Base-by-base conservation (phyloP, 2,113 vertebrate genomes). In the Sprattus sprattus region DNA sequence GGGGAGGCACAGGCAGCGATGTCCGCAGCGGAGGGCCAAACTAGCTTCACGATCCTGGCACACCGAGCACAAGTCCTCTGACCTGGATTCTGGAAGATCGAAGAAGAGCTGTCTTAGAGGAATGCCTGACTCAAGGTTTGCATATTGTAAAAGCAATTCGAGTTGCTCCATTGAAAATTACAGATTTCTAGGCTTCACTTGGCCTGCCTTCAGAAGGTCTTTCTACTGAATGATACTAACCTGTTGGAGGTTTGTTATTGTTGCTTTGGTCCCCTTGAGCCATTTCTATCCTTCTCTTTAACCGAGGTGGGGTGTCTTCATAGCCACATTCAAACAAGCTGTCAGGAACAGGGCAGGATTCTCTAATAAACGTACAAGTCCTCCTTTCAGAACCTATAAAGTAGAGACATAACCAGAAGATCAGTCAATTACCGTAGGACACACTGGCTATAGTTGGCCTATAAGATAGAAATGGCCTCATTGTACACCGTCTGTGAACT, bases 1-100 rank as follows among this genome's bases (percentile, higher is more conserved):
- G 0, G 0, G 4, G 0, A 0, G 0, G 28, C 95, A 96, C 13
- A 95, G n/a, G 88, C 94, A 95, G 20, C 0, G 86, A 85, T 95
- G 95, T 3, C 92, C 93, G 57, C 95, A 95, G 0, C 49, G 81
- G 84, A 95, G 89, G 16, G 81, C 22, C 81, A 89, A 1, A 1
- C 0, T 64, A 75, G 91, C 84, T n/a, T 82, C 9, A 10, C 8
- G 1, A 2, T 0, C 86, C 89, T 90, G 82, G 84, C 95, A 96
- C 86, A 91, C 94, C 10, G 93, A 91, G 83, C 95, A 95, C 64
- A 71, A 46, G 0, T 0, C 2, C 16, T 47, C 2, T 2, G 9
- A 8, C 0, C 44, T 50, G 92, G 9, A 32, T 25, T 11, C 64
- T 93, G 84, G 8, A 50, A 84, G 0, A 9, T 82, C 4, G 89